Evolutionary conservation across 2,888 invertebrate species (phyloP).

Genomic region (Yponomeuta plumbellus): DNA sequence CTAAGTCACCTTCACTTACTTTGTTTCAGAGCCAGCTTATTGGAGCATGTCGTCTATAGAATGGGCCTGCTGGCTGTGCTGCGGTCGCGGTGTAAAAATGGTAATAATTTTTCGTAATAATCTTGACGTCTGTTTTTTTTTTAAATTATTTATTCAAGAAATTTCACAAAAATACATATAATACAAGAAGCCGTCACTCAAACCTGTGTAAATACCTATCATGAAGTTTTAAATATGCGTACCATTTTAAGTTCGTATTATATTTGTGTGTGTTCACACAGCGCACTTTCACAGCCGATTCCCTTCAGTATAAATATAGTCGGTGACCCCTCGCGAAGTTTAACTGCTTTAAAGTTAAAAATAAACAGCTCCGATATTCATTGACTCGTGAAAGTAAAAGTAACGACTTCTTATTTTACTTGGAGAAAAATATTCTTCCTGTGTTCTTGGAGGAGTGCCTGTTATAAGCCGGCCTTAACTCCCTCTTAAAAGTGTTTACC

Average conservation of each 20-base stretch:
- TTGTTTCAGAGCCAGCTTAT: conserved; percentile 83
- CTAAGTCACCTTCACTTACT: background rate
- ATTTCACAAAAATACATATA: too few relatives aligned
- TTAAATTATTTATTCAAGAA: too few relatives aligned
- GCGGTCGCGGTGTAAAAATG: conserved; percentile 88
- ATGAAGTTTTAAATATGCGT: too few relatives aligned
- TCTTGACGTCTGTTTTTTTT: too few relatives aligned
- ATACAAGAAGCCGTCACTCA: too few relatives aligned
- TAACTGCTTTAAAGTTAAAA: background rate
- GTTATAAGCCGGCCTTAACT: too few relatives aligned
- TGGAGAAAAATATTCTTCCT: too few relatives aligned
- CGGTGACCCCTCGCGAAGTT: background rate
- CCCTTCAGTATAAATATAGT: conserved; percentile 4
- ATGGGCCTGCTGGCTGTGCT: conserved; percentile 95
- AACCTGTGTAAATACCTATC: too few relatives aligned
- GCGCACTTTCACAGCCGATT: background rate
- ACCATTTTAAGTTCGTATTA: too few relatives aligned
- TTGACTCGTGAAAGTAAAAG: background rate
- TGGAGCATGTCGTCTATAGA: conserved; percentile 95
- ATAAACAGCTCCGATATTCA: background rate
- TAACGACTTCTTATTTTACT: too few relatives aligned
- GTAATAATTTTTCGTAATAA: conserved; percentile 56
- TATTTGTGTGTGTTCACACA: background rate
- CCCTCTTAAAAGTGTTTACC: too few relatives aligned
- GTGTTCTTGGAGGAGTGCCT: too few relatives aligned